A percentile compares a stretch with the other conserved stretches of the same genome.
phyloP scores from a whole-genome alignment of 2,888 invertebrate species.

The Orchesella flavescens region DNA sequence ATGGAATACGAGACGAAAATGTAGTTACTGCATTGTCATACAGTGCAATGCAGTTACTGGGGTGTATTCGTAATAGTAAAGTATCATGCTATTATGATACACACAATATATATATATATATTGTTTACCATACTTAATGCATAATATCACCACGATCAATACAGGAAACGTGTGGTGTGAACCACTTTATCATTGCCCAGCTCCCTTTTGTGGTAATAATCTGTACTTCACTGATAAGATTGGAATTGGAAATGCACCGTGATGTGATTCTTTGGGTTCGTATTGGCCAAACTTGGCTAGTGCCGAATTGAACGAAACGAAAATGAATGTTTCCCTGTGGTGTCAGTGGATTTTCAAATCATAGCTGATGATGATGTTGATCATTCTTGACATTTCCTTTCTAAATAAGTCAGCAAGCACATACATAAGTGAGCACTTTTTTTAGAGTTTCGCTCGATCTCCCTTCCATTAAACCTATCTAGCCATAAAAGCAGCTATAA shows the following conservation, averaged over 20 bases:
- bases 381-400: conserved; percentile 38
- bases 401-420: conserved; percentile 25
- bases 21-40: no score
- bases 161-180: no score
- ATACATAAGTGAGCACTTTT: neutral
- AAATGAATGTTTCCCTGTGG: conserved; percentile 42
- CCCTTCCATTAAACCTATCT: conserved; percentile 40
- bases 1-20: no score
- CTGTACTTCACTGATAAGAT: conserved; percentile 1
- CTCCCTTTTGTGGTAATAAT: neutral
- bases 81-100: no score
- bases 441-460: conserved; percentile 27
- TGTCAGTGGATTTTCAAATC: conserved; percentile 40
- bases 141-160: no score
- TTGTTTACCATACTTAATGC: no score
- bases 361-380: conserved; percentile 33
- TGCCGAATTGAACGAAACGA: neutral
- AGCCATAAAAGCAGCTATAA: conserved; percentile 30
- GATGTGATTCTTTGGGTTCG: neutral
- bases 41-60: no score
- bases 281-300: neutral
- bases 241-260: neutral
- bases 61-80: no score
- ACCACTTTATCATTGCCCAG: no score
- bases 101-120: no score